These are phyloP conservation scores for Myotis yumanensis DNA, from an alignment of 2,113 vertebrate genomes.

Conservation along the genomic window DNA sequence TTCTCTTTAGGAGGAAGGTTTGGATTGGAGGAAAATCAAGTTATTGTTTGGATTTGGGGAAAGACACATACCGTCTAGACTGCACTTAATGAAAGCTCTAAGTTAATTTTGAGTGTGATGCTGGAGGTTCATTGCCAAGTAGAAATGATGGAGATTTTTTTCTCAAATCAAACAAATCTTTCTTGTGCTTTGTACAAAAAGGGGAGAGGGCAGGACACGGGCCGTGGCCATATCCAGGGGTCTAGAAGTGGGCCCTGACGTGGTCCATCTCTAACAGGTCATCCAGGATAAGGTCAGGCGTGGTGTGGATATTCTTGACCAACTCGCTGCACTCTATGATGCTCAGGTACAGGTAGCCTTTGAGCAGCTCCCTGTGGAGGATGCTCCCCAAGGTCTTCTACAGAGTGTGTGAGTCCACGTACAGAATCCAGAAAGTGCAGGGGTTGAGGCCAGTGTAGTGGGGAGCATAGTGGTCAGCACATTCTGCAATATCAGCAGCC, in stretches of 20 bases:
- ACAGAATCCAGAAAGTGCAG: slow-evolving; percentile 89
- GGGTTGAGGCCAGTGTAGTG: slow-evolving; percentile 93
- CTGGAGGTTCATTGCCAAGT: slow-evolving; percentile 52
- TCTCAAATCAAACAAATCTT: slow-evolving; percentile 2
- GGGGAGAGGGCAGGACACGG: background rate
- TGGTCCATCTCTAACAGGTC: slow-evolving; percentile 92
- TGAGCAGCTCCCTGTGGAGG: slow-evolving; percentile 93
- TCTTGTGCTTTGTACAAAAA: slow-evolving; percentile 64
- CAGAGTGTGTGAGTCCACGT: slow-evolving; percentile 85
- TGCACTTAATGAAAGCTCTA: slow-evolving; percentile 79
- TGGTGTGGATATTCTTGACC: slow-evolving; percentile 93
- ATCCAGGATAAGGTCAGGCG: slow-evolving; percentile 90
- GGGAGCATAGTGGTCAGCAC: slow-evolving; percentile 90
- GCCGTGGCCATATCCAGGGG: accelerated
- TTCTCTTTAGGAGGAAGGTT: slow-evolving; percentile 71
- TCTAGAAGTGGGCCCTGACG: slow-evolving; percentile 92
- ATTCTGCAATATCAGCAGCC: slow-evolving; percentile 93
- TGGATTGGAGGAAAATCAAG: slow-evolving; percentile 72
- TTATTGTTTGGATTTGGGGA: slow-evolving; percentile 64
- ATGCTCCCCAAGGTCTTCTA: slow-evolving; percentile 91
- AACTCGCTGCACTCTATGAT: slow-evolving; percentile 92
- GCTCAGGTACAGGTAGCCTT: slow-evolving; percentile 93
- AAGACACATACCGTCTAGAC: slow-evolving; percentile 61
- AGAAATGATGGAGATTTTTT: slow-evolving; percentile 50
- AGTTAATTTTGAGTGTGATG: slow-evolving; percentile 74